These are phyloP conservation scores for Nyctalus aviator DNA, from an alignment of 2,797 vertebrate genomes.

Conservation along the genomic window DNA sequence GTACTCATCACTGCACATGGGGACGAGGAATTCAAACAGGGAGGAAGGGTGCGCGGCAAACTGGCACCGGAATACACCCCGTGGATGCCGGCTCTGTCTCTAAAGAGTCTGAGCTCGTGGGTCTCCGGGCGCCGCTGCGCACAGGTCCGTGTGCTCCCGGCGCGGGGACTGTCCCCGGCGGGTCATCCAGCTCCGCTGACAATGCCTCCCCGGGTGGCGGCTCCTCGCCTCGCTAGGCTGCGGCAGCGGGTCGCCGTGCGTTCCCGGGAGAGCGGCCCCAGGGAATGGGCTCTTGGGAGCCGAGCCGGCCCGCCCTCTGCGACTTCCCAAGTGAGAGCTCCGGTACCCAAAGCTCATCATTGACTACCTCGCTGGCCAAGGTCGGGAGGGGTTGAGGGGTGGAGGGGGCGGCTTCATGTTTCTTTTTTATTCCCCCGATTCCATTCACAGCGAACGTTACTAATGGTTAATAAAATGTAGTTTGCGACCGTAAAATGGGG, in stretches of 20 bases:
- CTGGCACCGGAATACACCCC: neutral
- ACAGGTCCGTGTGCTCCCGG: rapidly evolving
- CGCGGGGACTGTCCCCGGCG: neutral
- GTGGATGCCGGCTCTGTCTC: neutral
- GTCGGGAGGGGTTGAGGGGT: neutral
- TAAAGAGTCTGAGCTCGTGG: neutral
- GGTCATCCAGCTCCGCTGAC: neutral
- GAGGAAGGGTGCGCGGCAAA: neutral
- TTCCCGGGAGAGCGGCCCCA: neutral
- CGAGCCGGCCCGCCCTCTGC: neutral
- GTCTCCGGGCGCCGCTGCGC: neutral
- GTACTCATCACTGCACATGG: neutral
- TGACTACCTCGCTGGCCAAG: constrained; percentile 2
- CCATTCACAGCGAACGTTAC: constrained; percentile 56
- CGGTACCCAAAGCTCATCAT: neutral
- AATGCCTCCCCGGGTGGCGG: neutral
- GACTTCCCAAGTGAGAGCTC: neutral
- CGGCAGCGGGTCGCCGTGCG: neutral
- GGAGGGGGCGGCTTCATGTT: constrained; percentile 18
- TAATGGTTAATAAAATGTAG: constrained; percentile 78
- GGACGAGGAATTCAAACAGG: neutral
- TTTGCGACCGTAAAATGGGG: constrained; percentile 52
- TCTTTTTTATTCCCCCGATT: constrained; percentile 66
- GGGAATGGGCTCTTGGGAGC: neutral
- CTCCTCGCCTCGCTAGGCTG: rapidly evolving